Base-by-base conservation (phyloP, 2,113 vertebrate genomes). In the Rutilus rutilus region DNA sequence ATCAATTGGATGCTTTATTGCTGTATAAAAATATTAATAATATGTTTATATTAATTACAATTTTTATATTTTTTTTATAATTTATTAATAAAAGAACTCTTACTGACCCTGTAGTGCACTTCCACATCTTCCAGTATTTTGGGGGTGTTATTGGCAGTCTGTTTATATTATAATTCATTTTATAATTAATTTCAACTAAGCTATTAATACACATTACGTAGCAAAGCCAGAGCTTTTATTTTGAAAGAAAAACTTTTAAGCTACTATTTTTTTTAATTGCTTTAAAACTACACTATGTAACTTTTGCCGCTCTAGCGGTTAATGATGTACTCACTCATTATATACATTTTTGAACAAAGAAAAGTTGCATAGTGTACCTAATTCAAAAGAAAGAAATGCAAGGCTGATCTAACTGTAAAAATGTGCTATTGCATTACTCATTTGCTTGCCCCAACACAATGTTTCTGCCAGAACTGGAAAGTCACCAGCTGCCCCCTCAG, bases 401-500 rank as follows among this genome's bases (percentile, higher is more conserved):
- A 8, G n/a, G 71, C 47, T 47, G 27, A 7, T 36, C 30, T 30
- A 47, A 84, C 83, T 88, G 87, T 78, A 25, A 27, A 52, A 52
- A 21, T 11, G 17, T 81, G 74, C 33, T 78, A 60, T 14, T 77
- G 77, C 85, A 76, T 30, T 92, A 92, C 94, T 93, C 90, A 67
- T 89, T 88, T 11, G 1, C 67, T 84, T 54, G 15, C 90, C 92
- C 93, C 91, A 57, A 85, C 90, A 91, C 90, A 57, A 36, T 50
- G 84, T 90, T 88, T 91, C 74, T 90, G 88, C 94, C 93, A 95
- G 96, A 96, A 87, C 54, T 84, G 71, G 91, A 94, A 87, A 84
- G 39, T 15, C 52, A 78, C 71, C 95, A 96, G 39, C 91, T 96
- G 86, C 93, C 95, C 1, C 92, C 97, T 86, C 95, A 95, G 87